Evolutionary conservation across 30 jellyfish, hydroid and myxozoan species (phyloP).

Genomic region (Hydractinia symbiolongicarpus): DNA sequence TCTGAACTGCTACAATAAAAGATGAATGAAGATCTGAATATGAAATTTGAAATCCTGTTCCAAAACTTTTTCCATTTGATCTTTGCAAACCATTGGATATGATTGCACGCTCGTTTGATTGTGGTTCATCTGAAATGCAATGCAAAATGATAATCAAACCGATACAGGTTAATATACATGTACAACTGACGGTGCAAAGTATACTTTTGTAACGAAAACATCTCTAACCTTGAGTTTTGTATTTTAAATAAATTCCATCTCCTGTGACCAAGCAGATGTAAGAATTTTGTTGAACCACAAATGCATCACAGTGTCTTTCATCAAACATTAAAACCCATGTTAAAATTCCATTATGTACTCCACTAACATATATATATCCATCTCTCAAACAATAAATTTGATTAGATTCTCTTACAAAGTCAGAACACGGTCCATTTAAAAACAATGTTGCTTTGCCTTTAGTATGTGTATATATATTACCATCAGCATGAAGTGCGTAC

Average conservation of each 20-base stretch:
- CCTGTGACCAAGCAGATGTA: not conserved
- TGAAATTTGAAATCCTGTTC: constrained; percentile 9
- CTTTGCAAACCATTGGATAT: constrained; percentile 3
- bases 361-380: not conserved
- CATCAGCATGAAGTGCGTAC: not conserved
- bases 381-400: not conserved
- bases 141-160: not conserved
- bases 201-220: too few species aligned
- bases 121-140: not conserved
- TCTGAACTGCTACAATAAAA: not conserved
- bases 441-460: not conserved
- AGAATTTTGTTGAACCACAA: not conserved
- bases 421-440: not conserved
- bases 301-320: not conserved
- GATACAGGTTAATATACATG: not conserved
- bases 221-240: not conserved
- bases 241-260: constrained; percentile 1
- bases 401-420: not conserved
- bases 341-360: not conserved
- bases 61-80: not conserved
- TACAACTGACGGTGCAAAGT: not conserved
- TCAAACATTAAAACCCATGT: not conserved
- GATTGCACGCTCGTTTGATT: not conserved
- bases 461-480: not conserved
- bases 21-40: not conserved